Base-by-base conservation (phyloP, 2,888 invertebrate species). In the Pteria penguin region DNA sequence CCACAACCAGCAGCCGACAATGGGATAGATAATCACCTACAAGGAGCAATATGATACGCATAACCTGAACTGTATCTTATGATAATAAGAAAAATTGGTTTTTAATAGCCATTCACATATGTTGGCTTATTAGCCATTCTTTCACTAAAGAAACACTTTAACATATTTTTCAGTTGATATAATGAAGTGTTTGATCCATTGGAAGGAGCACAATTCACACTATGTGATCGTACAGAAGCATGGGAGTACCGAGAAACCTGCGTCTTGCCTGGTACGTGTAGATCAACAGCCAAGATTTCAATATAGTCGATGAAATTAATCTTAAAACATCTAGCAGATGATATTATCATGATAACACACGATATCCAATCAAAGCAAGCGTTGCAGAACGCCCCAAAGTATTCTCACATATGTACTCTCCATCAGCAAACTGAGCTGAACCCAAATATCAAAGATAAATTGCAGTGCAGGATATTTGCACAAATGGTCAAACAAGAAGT, bases 141-240 rank as follows among this genome's bases (percentile, higher is more conserved):
- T 4, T 4, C 36, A 27, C 26, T 66, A 11, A 26, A 4, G n/a
- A 27, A 14, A 14, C n/a, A 52, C 27, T 67, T 55, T 68, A 22
- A n/a, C 14, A 26, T n/a, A n/a, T 26, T 36, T 84, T 84, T 24
- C 82, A 88, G 88, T 86, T 5, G 84, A 87, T 26, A 82, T 86
- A 27, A 78, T 86, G 22, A 81, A 86, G 63, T 88, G 88, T 72
- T 75, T 85, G 45, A 82, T 85, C 54, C 84, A 81, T 31, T 88
- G 87, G 86, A 84, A 80, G 8, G 82, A 85, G 55, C 80, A 81
- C 55, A 69, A 74, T 31, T 78, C 80, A 45, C 80, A 80, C 2
- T 84, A 75, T 57, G 81, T 84, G 8, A 83, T 84, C 1, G 78
- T 81, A 22, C 82, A 83, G 66, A 80, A 81, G 33, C 73, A 79